phyloP scores from a whole-genome alignment of 1,140 invertebrate genomes.

The Zaprionus camerounensis region DNA sequence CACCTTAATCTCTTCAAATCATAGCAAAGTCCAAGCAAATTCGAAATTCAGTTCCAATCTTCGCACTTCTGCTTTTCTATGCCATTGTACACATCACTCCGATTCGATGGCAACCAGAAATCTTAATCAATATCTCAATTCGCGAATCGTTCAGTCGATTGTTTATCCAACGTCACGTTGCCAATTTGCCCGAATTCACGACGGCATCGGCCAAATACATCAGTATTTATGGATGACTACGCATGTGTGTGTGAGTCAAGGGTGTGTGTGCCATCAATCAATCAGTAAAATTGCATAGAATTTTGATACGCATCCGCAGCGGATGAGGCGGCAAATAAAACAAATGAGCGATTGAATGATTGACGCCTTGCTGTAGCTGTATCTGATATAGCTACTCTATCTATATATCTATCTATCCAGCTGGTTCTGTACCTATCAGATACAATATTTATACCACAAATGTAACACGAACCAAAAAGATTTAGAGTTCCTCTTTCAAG shows the following conservation, averaged over 20 bases:
- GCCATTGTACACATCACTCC: background rate
- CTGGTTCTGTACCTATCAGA: constrained; percentile 15
- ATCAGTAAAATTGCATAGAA: constrained; percentile 72
- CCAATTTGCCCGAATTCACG: constrained; percentile 44
- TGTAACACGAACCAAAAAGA: constrained; percentile 42
- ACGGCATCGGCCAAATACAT: constrained; percentile 47
- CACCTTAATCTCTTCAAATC: too few relatives aligned
- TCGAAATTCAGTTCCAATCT: background rate
- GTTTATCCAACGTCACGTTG: constrained; percentile 55
- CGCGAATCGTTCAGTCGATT: constrained; percentile 36
- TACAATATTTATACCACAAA: constrained; percentile 46
- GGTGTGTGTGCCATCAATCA: constrained; percentile 65
- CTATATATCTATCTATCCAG: background rate
- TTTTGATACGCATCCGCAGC: constrained; percentile 78
- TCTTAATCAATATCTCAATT: constrained; percentile 34
- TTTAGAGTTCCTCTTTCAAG: constrained; percentile 65
- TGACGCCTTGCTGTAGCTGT: constrained; percentile 59
- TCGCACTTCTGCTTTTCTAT: background rate
- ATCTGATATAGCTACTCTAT: background rate
- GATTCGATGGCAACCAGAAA: constrained; percentile 18
- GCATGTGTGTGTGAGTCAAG: background rate
- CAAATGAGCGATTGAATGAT: constrained; percentile 59
- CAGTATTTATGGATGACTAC: constrained; percentile 13
- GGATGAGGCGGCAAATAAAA: constrained; percentile 33
- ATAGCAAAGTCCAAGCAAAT: too few relatives aligned